These are phyloP conservation scores for Pteromalus puparum DNA, from an alignment of 1,140 invertebrate species.

Conservation along the genomic window DNA sequence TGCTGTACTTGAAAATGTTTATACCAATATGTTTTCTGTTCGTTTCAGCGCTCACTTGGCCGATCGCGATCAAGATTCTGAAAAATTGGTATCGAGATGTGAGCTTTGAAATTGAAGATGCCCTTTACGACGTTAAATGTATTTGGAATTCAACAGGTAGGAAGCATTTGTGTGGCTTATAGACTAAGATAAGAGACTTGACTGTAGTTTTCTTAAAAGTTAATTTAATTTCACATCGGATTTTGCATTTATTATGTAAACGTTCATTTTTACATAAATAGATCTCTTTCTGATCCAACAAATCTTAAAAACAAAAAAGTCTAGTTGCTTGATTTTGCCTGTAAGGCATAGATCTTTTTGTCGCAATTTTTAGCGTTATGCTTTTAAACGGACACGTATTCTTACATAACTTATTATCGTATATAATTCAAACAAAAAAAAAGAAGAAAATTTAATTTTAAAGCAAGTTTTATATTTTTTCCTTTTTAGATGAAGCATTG, in stretches of 20 bases:
- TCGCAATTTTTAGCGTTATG: no score
- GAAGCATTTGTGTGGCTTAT: no score
- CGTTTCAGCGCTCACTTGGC: constrained; percentile 21
- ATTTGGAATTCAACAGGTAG: constrained; percentile 42
- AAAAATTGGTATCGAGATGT: constrained; percentile 14
- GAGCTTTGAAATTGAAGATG: constrained; percentile 24
- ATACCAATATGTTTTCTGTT: background rate
- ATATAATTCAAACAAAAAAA: background rate
- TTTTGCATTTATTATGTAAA: no score
- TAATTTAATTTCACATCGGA: no score
- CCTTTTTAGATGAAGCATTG: constrained; percentile 8
- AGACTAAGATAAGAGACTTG: no score
- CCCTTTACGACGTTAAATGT: constrained; percentile 33
- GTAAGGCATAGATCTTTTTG: no score
- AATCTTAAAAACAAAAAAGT: no score
- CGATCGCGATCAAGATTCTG: constrained; percentile 12
- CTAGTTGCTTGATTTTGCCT: no score
- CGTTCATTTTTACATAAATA: no score
- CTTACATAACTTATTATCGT: background rate
- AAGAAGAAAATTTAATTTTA: background rate
- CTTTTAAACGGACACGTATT: no score
- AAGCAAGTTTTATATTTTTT: constrained; percentile 2
- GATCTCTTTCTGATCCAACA: no score
- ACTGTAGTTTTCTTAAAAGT: no score
- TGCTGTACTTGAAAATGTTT: background rate